Base-by-base conservation (phyloP, 2,888 invertebrate genomes). In the Pandemis heparana region DNA sequence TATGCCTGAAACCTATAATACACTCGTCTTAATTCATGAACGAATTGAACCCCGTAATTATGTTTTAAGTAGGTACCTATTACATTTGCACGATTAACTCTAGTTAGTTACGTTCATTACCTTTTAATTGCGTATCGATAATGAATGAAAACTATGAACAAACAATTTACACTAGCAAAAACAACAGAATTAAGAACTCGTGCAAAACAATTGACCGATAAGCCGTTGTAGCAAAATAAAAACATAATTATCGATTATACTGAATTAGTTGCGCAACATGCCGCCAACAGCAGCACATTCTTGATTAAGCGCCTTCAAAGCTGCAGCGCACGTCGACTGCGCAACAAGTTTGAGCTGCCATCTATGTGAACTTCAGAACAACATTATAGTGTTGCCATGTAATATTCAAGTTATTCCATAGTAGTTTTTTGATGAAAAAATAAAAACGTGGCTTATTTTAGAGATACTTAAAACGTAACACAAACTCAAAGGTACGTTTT, bases 321-420 rank as follows among this genome's bases (percentile, higher is more conserved):
- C 60, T 43, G 68, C 72, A 65, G 75, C 75, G 76, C 76, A 75
- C 53, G 64, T 60, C 68, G 72, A 71, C 73, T 76, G 76, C 77
- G 77, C 79, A 79, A 70, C 75, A 70, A 74, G 71, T 66, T 67
- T 51, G 77, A 79, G 74, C 74, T 77, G 80, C 79, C 80, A 78
- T 63, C 80, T 77, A 71, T 75, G 69, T 56, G 32, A 56, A 12
- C 41, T 53, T 63, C 48, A 51, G 60, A 32, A 14, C 62, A 72
- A 46, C 39, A 6, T 10, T 6, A 16, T 9, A 41, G 56, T 63
- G 65, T 14, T 51, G 39, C 64, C 68, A 76, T 74, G 4, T 5
- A 46, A 62, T 38, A 63, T 46, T 46, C 5, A n/a, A n/a, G n/a
- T n/a, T 7, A 39, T 39, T 1, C 75, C 69, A 70, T 80, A 77